Evolutionary conservation across 2,888 invertebrate species (phyloP).

Genomic region (Mythimna loreyi): DNA sequence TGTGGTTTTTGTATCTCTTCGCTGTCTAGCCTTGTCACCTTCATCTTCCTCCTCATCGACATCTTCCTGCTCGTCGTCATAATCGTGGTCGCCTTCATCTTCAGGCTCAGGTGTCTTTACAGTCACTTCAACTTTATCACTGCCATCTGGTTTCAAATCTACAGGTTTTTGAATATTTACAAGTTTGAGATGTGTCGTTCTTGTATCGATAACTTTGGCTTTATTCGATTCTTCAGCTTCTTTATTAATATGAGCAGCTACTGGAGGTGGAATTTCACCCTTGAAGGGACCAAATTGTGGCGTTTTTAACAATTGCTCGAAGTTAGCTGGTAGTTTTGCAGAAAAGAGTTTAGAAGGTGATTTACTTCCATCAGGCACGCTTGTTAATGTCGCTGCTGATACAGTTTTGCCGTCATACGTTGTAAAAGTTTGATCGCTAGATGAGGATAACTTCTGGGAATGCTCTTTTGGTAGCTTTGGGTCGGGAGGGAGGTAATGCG

Average conservation of each 20-base stretch:
- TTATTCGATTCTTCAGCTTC: conserved; percentile 32
- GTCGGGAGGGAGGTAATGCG: conserved; percentile 94
- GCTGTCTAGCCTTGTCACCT: conserved; percentile 61
- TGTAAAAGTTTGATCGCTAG: conserved; percentile 89
- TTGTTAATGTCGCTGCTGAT: conserved; percentile 91
- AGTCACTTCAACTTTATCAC: conserved; percentile 71
- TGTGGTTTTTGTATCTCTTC: conserved; percentile 79
- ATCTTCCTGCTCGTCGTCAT: conserved; percentile 68
- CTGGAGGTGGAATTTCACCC: conserved; percentile 92
- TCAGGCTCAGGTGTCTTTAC: conserved; percentile 40
- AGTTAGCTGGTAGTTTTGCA: conserved; percentile 82
- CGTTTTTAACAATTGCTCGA: conserved; percentile 92
- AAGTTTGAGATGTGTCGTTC: conserved; percentile 82
- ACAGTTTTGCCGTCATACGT: conserved; percentile 95
- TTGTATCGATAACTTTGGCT: conserved; percentile 49
- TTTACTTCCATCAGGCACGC: conserved; percentile 86
- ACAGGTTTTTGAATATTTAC: conserved; percentile 75
- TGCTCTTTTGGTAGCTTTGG: conserved; percentile 87
- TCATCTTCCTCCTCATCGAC: conserved; percentile 33
- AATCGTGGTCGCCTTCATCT: conserved; percentile 59
- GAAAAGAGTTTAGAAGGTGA: conserved; percentile 82
- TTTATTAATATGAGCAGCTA: conserved; percentile 74
- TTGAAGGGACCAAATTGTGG: conserved; percentile 94
- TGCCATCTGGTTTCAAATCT: conserved; percentile 75
- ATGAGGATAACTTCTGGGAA: conserved; percentile 80